Evolutionary conservation across 2,113 vertebrate species (phyloP), one percentile per base, ranked within the genome.

Genomic region (Upupa epops): DNA sequence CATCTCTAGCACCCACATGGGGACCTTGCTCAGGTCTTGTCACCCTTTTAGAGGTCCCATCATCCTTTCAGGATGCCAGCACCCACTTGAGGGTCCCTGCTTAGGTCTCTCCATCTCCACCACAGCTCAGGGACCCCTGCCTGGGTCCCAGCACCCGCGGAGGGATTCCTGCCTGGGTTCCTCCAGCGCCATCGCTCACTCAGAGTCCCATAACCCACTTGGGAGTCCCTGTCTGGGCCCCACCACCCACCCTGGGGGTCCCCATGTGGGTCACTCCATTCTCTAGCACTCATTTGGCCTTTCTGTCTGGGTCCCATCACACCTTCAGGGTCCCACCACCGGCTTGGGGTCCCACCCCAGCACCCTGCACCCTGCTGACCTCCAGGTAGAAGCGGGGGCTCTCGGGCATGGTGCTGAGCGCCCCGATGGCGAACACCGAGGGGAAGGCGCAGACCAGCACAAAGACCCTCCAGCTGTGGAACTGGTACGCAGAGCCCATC

Each of bases 381-480:
- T 99, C 99, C 90, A 99, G 97, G 97, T 94, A 99, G 97, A 99
- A 99, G 93, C 99, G 99, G 1, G 99, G 99, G 97, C 99, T 99
- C 97, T 99, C 99, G 0, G 99, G 99, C 98, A 99, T 99, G 21
- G 98, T 99, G 97, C 98, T 99, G 94, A 99, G 98, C 3, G 99
- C 99, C 18, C 97, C 99, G 4, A 99, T 99, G 97, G 99, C 99
- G 7, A 98, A 98, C 77, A 99, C 98, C 0, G 99, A 97, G n/a
- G 99, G 99, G 70, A 99, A 98, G 89, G 99, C 99, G 77, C 99
- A 99, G 91, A 99, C 99, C 68, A 99, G 95, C 42, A 99, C 99
- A 13, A 99, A 99, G 68, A 99, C 99, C 36, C 99, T 98, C 99
- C 99, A 99, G 98, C 99, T 99, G 96, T 99, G 99, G 97, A 99